Conservation (phyloP, 37 sponge, comb jelly and placozoan genomes). For the Chondrosia reniformis region DNA sequence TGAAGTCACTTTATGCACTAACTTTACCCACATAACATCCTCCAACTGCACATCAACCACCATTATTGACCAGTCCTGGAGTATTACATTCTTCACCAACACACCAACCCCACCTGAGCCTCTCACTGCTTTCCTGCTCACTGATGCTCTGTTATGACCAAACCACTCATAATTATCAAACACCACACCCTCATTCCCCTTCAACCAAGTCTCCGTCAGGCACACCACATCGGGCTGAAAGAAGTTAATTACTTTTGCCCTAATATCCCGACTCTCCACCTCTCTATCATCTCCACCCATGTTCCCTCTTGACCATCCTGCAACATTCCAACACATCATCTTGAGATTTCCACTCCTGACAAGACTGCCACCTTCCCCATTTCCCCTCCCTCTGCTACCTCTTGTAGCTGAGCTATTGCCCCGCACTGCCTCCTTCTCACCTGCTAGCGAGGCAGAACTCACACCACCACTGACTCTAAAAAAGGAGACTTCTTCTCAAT, state of each 20-base stretch:
- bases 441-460: too few relatives aligned
- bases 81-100: background rate
- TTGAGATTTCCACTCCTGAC: too few relatives aligned
- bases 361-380: too few relatives aligned
- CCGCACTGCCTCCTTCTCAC: too few relatives aligned
- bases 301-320: background rate
- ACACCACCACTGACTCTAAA: too few relatives aligned
- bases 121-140: background rate
- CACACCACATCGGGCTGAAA: background rate
- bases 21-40: background rate
- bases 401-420: too few relatives aligned
- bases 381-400: too few relatives aligned
- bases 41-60: background rate
- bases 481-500: too few relatives aligned
- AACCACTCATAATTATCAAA: background rate
- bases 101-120: background rate
- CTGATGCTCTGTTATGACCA: constrained; percentile 3
- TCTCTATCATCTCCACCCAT: background rate
- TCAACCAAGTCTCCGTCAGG: background rate
- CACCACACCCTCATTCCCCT: background rate
- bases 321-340: background rate
- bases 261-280: background rate
- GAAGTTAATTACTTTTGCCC: background rate
- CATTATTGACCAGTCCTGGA: background rate
- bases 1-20: background rate